phyloP scores from a whole-genome alignment of 2,113 vertebrate species.

The Seriola rivoliana region DNA sequence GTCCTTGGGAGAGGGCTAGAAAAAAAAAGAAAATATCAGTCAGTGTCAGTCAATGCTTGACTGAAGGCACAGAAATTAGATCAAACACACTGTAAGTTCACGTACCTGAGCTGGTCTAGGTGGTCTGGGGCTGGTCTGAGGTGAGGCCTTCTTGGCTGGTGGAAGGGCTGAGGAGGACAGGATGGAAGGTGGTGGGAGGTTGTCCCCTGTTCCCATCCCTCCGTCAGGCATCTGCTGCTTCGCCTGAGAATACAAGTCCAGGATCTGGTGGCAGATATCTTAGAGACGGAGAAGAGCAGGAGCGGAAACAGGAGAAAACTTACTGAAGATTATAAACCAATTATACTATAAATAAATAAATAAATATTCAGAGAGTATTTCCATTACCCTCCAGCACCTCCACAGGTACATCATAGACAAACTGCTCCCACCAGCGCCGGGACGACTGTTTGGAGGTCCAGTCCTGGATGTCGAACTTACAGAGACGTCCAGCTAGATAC shows the following conservation, averaged over 20 bases:
- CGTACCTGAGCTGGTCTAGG: slow-evolving; percentile 87
- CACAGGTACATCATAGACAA: slow-evolving; percentile 94
- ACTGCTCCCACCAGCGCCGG: slow-evolving; percentile 95
- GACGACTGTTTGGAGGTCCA: slow-evolving; percentile 94
- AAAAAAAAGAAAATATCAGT: background rate
- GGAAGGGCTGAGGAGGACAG: slow-evolving; percentile 79
- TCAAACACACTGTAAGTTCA: background rate
- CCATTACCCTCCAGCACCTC: slow-evolving; percentile 92
- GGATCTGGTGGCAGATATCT: too few species aligned
- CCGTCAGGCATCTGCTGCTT: too few species aligned
- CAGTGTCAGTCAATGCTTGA: background rate
- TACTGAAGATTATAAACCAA: too few species aligned
- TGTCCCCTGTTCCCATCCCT: slow-evolving; percentile 26
- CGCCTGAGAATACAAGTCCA: too few species aligned
- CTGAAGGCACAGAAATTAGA: background rate
- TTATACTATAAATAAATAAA: background rate
- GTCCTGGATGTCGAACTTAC: slow-evolving; percentile 95
- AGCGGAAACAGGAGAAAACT: too few species aligned
- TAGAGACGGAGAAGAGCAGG: too few species aligned
- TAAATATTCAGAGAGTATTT: background rate
- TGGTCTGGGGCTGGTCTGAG: slow-evolving; percentile 90
- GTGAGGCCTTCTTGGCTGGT: slow-evolving; percentile 88
- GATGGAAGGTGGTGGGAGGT: slow-evolving; percentile 76
- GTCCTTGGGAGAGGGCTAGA: slow-evolving; percentile 91
- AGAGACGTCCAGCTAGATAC: slow-evolving; percentile 93